phyloP scores from a whole-genome alignment of 2,888 invertebrate species.

The Holacanthella duospinosa region DNA sequence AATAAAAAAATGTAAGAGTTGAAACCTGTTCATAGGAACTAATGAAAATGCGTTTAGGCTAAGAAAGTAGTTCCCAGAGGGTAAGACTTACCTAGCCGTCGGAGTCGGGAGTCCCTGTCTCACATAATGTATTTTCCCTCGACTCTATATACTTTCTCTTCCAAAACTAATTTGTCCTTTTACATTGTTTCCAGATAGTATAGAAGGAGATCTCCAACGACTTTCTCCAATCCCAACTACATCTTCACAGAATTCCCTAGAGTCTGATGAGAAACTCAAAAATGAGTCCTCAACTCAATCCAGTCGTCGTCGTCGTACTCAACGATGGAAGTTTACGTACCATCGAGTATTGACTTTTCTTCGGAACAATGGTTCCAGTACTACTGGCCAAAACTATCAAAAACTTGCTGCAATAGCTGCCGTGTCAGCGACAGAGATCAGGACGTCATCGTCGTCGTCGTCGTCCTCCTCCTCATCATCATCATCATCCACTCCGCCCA shows the following conservation, averaged over 20 bases:
- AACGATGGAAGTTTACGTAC: background rate
- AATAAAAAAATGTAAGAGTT: background rate
- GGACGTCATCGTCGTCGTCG: background rate
- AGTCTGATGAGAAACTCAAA: conserved; percentile 4
- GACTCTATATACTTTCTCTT: background rate
- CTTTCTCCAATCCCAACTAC: background rate
- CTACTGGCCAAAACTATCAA: background rate
- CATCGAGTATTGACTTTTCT: conserved; percentile 2
- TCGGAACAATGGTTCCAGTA: background rate
- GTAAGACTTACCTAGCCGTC: no score
- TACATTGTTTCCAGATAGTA: conserved; percentile 1
- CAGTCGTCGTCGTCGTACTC: background rate
- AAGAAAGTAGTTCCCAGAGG: no score
- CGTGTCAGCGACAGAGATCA: background rate
- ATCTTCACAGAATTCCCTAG: conserved; percentile 2
- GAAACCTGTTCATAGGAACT: background rate
- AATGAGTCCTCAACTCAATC: background rate
- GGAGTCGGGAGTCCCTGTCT: no score
- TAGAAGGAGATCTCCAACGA: background rate
- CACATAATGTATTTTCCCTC: background rate
- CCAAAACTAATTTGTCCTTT: background rate
- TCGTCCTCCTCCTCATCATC: no score
- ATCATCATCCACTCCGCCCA: background rate
- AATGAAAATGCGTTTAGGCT: conserved; percentile 4
- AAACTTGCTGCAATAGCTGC: background rate